Percentiles rank a stretch among this genome's conserved stretches.
Evolutionary conservation across 2,113 vertebrate species (phyloP).

Genomic region (Trinectes maculatus): DNA sequence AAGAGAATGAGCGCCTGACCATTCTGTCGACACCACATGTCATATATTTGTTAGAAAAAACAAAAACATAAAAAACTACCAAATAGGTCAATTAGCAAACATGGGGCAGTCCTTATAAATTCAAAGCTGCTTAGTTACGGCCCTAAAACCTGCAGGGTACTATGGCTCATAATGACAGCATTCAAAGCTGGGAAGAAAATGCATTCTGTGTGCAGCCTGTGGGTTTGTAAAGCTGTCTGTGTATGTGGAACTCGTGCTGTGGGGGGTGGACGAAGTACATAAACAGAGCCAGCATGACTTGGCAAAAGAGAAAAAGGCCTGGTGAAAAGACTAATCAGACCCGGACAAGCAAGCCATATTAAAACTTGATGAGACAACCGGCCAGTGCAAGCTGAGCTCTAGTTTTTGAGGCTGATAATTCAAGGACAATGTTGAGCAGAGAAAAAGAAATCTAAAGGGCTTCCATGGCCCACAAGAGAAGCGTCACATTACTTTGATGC

Average conservation of each 20-base stretch:
- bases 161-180: constrained; percentile 62
- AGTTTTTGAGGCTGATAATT: constrained; percentile 27
- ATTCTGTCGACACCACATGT: constrained; percentile 56
- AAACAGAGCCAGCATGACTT: constrained; percentile 50
- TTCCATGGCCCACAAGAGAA: background rate
- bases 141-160: constrained; percentile 55
- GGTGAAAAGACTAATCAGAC: constrained; percentile 74
- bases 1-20: constrained; percentile 44
- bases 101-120: constrained; percentile 62
- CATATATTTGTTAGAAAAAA: too few species aligned
- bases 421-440: constrained; percentile 19
- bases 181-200: constrained; percentile 53
- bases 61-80: constrained; percentile 6
- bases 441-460: constrained; percentile 46
- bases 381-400: constrained; percentile 57
- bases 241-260: constrained; percentile 28
- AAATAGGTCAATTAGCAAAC: constrained; percentile 62
- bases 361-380: constrained; percentile 79
- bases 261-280: constrained; percentile 22
- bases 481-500: background rate
- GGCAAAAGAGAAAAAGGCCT: constrained; percentile 53
- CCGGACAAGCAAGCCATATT: constrained; percentile 71
- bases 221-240: constrained; percentile 38
- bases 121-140: constrained; percentile 72
- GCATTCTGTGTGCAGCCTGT: constrained; percentile 29